Conservation (phyloP, 2,797 vertebrate species). For the Cuculus canorus region DNA sequence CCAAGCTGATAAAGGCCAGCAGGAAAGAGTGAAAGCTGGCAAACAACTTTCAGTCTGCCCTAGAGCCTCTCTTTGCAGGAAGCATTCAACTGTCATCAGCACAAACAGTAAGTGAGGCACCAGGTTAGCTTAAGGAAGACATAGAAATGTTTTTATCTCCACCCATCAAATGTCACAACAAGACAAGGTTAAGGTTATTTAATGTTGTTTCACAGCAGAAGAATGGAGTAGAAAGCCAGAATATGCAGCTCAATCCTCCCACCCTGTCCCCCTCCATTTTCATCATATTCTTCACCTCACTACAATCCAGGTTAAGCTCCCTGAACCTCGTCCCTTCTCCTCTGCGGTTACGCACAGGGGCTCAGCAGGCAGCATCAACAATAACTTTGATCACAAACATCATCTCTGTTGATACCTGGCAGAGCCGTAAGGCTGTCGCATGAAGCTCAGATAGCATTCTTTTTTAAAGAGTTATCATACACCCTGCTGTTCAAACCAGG, state of each 20-base stretch:
- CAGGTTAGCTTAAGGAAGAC: not conserved
- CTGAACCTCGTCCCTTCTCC: not conserved
- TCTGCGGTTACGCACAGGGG: not conserved
- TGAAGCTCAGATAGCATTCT: not conserved
- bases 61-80: conserved; percentile 11
- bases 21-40: conserved; percentile 4
- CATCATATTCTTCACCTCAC: not conserved
- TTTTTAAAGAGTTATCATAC: not conserved
- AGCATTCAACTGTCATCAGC: conserved; percentile 1
- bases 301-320: not conserved
- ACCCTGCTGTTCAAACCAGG: not conserved
- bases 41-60: conserved; percentile 16
- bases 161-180: not conserved
- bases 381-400: not conserved
- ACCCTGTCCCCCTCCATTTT: not conserved
- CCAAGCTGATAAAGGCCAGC: conserved; percentile 10
- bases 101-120: not conserved
- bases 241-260: not conserved
- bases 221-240: not conserved
- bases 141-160: not conserved
- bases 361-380: not conserved
- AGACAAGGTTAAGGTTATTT: not conserved
- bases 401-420: not conserved
- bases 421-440: not conserved
- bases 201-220: not conserved